Evolutionary conservation across 2,797 vertebrate species (phyloP), one percentile per base, ranked within the genome.

Genomic region (Crypturellus tataupa): DNA sequence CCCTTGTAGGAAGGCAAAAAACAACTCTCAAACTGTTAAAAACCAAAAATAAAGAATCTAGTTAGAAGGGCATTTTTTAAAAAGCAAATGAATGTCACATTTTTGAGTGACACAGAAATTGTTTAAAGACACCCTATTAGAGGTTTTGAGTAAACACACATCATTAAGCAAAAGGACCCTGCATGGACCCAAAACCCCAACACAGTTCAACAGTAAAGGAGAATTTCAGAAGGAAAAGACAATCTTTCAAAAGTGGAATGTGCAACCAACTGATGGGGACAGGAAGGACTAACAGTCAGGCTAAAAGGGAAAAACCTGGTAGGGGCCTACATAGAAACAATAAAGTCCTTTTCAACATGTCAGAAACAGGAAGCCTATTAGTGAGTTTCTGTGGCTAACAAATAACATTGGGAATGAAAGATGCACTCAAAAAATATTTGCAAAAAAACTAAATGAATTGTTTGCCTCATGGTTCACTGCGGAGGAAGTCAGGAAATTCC

Each of bases 321-420:
- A 69, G 59, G 46, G 63, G 59, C 77, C 80, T 55, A 33, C 64
- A n/a, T 39, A 42, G 55, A 80, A 85, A 94, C 89, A 92, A 86
- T 55, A 62, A 83, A 72, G 72, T 9, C 29, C 91, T 96, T 94
- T 95, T 92, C 89, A 95, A 91, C 89, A 89, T 85, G 63, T 86
- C 72, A 65, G 87, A 83, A 85, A 70, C 73, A 88, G 85, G 63
- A 89, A 71, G 87, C 58, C 77, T 85, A 31, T 76, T 85, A 94
- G 62, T 14, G 62, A 89, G 69, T 72, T 79, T 92, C 93, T 93
- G 89, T 44, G 85, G 73, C 91, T 89, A 86, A 63, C 73, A 94
- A 95, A 72, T 71, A 91, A 86, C 59, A 55, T 2, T 13, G 42
- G 42, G 80, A 84, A 79, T 84, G 82, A 95, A 94, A 93, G 91